Conservation (phyloP, 2,888 invertebrate species). For the Dermolepida albohirtum region DNA sequence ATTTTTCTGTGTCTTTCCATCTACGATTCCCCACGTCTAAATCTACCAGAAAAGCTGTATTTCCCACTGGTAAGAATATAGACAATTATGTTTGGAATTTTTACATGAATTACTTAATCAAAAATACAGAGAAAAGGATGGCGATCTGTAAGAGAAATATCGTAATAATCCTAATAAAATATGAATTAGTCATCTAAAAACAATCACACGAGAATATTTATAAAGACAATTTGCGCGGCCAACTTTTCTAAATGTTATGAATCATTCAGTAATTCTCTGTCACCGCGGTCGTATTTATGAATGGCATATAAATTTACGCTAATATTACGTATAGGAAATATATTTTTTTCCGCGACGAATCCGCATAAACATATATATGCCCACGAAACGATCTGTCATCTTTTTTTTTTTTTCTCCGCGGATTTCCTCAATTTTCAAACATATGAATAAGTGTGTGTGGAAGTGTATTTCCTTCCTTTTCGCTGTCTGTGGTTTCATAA, state of each 20-base stretch:
- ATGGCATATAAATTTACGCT: conserved; percentile 13
- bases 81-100: no score
- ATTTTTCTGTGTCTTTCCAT: no score
- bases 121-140: no score
- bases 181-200: no score
- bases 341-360: background rate
- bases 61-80: no score
- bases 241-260: conserved; percentile 3
- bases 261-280: conserved; percentile 14
- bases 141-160: no score
- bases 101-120: no score
- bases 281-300: conserved; percentile 16
- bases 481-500: conserved; percentile 22
- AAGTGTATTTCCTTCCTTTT: conserved; percentile 29
- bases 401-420: conserved; percentile 17
- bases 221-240: conserved; percentile 1
- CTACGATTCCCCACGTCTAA: no score
- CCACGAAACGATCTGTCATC: conserved; percentile 1
- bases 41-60: no score
- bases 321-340: conserved; percentile 11
- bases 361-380: conserved; percentile 3
- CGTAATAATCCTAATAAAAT: no score
- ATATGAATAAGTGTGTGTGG: conserved; percentile 15
- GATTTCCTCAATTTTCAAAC: conserved; percentile 32
- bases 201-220: background rate